These are phyloP conservation scores for Margaritifera margaritifera DNA, from an alignment of 2,888 invertebrate species.

Conservation along the genomic window DNA sequence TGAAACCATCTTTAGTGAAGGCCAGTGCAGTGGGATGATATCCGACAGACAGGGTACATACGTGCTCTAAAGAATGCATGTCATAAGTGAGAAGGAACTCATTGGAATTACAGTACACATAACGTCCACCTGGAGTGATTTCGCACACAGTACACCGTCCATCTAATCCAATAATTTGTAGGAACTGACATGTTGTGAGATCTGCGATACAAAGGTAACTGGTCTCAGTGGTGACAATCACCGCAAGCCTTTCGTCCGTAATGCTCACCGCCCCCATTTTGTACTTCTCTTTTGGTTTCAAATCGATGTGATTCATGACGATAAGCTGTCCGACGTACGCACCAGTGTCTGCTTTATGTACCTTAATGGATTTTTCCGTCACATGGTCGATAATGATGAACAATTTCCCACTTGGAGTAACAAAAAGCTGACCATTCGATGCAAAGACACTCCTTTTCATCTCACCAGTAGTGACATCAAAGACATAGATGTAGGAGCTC, in stretches of 20 bases:
- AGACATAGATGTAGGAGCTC: constrained; percentile 53
- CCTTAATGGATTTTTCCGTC: constrained; percentile 67
- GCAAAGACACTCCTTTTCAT: constrained; percentile 53
- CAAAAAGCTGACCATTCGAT: constrained; percentile 66
- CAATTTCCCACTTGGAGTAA: constrained; percentile 60
- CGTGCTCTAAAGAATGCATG: constrained; percentile 58
- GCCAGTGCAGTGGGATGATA: constrained; percentile 53
- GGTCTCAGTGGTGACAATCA: constrained; percentile 63
- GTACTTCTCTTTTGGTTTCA: constrained; percentile 63
- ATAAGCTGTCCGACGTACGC: constrained; percentile 69
- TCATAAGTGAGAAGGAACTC: constrained; percentile 62
- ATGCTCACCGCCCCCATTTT: constrained; percentile 55
- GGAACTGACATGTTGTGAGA: constrained; percentile 55
- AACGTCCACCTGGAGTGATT: constrained; percentile 61
- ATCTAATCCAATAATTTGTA: constrained; percentile 64
- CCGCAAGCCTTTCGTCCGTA: constrained; percentile 60
- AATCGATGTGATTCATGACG: constrained; percentile 64
- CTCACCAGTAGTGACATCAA: constrained; percentile 63
- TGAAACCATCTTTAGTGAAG: constrained; percentile 57
- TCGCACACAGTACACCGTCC: constrained; percentile 60
- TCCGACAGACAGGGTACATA: constrained; percentile 54
- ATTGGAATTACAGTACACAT: constrained; percentile 66
- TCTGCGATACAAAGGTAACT: constrained; percentile 69
- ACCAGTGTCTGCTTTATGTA: constrained; percentile 64
- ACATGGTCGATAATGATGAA: constrained; percentile 66